These are phyloP conservation scores for Dynastes hyllus DNA, from an alignment of 2,888 invertebrate species.

Conservation along the genomic window DNA sequence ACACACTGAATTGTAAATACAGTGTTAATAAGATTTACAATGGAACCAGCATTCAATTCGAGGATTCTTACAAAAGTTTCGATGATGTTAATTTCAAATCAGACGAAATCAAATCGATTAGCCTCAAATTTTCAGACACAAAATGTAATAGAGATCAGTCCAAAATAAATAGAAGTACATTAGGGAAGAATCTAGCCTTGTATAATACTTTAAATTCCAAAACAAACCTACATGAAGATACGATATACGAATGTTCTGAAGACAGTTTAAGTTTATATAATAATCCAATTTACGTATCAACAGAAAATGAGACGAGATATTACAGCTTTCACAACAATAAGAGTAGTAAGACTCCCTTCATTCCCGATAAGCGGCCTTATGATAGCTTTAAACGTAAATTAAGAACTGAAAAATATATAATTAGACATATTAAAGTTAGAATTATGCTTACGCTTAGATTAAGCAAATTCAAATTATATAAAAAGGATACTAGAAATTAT, in stretches of 20 bases:
- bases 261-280: conserved; percentile 67
- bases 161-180: conserved; percentile 44
- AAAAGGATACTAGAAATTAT: conserved; percentile 58
- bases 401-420: conserved; percentile 76
- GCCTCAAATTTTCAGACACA: conserved; percentile 9
- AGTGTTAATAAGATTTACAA: conserved; percentile 63
- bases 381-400: conserved; percentile 57
- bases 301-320: conserved; percentile 43
- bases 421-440: conserved; percentile 78
- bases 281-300: conserved; percentile 67
- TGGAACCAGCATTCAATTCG: conserved; percentile 15
- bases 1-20: conserved; percentile 58
- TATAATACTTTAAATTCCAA: conserved; percentile 65
- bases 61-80: conserved; percentile 42
- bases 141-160: conserved; percentile 21
- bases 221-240: conserved; percentile 68
- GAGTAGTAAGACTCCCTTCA: conserved; percentile 17
- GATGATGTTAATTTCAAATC: conserved; percentile 36
- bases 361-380: conserved; percentile 31
- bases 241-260: conserved; percentile 70
- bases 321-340: conserved; percentile 54
- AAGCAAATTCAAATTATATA: conserved; percentile 71
- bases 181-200: conserved; percentile 62
- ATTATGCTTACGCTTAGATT: conserved; percentile 80
- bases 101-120: not conserved